Evolutionary conservation across 2,797 vertebrate species (phyloP).

Genomic region (Dryobates pubescens): DNA sequence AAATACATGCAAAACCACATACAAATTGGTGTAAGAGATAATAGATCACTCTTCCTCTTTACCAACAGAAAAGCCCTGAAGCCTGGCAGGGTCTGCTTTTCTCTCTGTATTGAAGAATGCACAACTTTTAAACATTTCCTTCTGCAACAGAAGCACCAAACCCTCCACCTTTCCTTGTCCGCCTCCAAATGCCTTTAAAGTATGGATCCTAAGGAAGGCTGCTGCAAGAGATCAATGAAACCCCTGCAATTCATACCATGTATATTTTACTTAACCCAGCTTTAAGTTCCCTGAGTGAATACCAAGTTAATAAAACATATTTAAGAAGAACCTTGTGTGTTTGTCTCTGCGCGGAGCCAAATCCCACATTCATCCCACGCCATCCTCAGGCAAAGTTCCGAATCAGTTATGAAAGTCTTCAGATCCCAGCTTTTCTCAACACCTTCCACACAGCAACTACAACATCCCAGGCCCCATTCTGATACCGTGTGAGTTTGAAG

Average conservation of each 20-base stretch:
- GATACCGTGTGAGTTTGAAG: background rate
- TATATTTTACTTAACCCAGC: background rate
- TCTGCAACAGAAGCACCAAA: background rate
- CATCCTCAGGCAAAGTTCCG: background rate
- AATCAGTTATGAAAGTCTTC: background rate
- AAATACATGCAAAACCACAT: background rate
- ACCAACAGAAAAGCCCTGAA: background rate
- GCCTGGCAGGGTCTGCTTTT: background rate
- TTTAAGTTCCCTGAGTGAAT: background rate
- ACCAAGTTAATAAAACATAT: conserved; percentile 39
- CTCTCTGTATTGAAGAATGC: too few relatives aligned
- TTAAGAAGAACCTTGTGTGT: background rate
- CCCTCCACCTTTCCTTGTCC: background rate
- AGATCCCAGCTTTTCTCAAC: background rate
- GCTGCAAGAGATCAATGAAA: background rate
- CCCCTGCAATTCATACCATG: background rate
- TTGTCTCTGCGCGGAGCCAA: background rate
- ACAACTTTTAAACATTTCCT: background rate
- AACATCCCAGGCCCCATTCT: background rate
- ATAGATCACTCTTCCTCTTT: background rate
- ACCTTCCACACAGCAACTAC: background rate
- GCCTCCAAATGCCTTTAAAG: background rate
- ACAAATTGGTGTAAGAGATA: background rate
- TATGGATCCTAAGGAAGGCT: background rate
- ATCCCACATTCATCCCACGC: conserved; percentile 19